phyloP scores from a whole-genome alignment of 2,888 invertebrate genomes.

The Monopis laevigella region DNA sequence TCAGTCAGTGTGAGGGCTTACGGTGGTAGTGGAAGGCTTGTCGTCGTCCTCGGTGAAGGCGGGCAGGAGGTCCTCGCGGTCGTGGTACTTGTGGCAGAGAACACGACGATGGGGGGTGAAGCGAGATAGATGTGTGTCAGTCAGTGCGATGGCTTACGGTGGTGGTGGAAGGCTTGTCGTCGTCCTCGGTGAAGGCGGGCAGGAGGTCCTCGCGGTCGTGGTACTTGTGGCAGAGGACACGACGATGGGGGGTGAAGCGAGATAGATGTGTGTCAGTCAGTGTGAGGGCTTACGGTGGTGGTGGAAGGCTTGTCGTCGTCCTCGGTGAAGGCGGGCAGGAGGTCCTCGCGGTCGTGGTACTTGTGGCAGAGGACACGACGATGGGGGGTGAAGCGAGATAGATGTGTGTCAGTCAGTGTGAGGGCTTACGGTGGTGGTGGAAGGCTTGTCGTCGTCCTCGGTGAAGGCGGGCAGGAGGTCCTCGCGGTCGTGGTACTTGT shows the following conservation, averaged over 20 bases:
- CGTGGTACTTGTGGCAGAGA: slow-evolving; percentile 98
- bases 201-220: slow-evolving; percentile 95
- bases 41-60: slow-evolving; percentile 94
- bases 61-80: slow-evolving; percentile 92
- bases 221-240: slow-evolving; percentile 98
- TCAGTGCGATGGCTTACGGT: too few relatives aligned
- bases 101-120: too few relatives aligned
- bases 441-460: slow-evolving; percentile 84
- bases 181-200: slow-evolving; percentile 93
- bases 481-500: slow-evolving; percentile 96
- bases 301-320: slow-evolving; percentile 79
- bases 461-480: slow-evolving; percentile 94
- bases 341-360: slow-evolving; percentile 95
- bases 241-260: too few relatives aligned
- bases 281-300: slow-evolving; percentile 25
- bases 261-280: too few relatives aligned
- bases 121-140: too few relatives aligned
- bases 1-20: too few relatives aligned
- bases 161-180: slow-evolving; percentile 72
- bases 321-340: slow-evolving; percentile 93
- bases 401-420: too few relatives aligned
- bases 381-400: too few relatives aligned
- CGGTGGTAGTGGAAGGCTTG: slow-evolving; percentile 58
- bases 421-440: slow-evolving; percentile 36
- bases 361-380: slow-evolving; percentile 99